Percentiles rank a stretch among this genome's conserved stretches.
Evolutionary conservation across 2,113 vertebrate genomes (phyloP).

Genomic region (Fulica atra): DNA sequence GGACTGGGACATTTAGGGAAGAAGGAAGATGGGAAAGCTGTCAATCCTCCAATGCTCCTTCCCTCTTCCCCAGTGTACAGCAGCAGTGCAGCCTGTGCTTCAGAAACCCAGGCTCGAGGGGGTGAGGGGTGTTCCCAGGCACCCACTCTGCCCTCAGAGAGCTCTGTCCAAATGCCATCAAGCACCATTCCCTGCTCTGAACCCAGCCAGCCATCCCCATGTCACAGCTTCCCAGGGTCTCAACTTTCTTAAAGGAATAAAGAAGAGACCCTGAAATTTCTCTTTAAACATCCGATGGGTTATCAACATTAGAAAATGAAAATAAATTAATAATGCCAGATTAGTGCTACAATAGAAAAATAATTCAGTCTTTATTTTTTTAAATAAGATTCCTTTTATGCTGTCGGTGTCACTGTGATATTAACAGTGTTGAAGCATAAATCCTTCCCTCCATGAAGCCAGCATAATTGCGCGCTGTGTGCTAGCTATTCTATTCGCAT

Average conservation of each 20-base stretch:
- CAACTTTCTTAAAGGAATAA: neutral
- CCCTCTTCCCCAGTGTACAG: fast-evolving
- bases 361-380: conserved; percentile 41
- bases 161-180: neutral
- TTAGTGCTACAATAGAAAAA: conserved; percentile 48
- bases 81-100: neutral
- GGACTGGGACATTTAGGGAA: neutral
- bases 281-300: neutral
- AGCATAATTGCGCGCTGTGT: conserved; percentile 36
- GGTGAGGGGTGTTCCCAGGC: neutral
- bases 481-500: conserved; percentile 52
- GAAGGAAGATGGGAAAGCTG: neutral
- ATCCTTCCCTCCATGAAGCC: conserved; percentile 60
- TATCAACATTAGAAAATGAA: conserved; percentile 54
- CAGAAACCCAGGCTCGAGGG: neutral
- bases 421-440: conserved; percentile 71
- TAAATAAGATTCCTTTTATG: conserved; percentile 54
- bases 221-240: neutral
- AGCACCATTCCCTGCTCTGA: neutral
- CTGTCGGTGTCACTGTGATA: conserved; percentile 36
- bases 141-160: neutral
- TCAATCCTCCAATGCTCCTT: neutral
- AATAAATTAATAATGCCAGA: conserved; percentile 57
- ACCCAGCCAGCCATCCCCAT: neutral
- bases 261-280: neutral